Conservation (phyloP, 2,797 vertebrate genomes). For the Siniperca obscura region DNA sequence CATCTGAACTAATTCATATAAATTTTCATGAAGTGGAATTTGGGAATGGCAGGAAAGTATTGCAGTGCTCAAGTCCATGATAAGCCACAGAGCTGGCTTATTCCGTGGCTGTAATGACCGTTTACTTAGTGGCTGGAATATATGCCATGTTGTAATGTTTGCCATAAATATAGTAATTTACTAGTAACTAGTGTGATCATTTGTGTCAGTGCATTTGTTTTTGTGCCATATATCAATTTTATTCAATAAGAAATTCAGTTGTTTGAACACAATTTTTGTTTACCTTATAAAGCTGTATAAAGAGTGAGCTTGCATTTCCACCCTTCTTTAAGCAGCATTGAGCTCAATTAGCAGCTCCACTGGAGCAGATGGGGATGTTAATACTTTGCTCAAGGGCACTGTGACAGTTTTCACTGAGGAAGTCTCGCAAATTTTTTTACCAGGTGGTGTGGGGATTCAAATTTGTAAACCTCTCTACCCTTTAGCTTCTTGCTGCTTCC, state of each 20-base stretch:
- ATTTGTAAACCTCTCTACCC: constrained; percentile 19
- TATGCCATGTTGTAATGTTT: not conserved
- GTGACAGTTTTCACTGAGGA: constrained; percentile 37
- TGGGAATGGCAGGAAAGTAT: not conserved
- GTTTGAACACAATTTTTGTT: not conserved
- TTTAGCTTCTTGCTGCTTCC: not conserved
- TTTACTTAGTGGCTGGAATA: not conserved
- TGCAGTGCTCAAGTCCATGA: not conserved
- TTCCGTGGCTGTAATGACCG: not conserved
- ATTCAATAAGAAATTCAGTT: not conserved
- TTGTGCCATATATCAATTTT: not conserved
- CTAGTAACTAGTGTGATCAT: not conserved
- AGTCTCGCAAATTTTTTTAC: constrained; percentile 26
- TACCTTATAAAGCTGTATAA: not conserved
- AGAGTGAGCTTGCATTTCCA: not conserved
- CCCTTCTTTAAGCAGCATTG: not conserved
- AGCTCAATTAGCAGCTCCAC: constrained; percentile 65
- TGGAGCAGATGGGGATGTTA: constrained; percentile 51
- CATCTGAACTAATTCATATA: not conserved
- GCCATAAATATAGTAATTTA: not conserved
- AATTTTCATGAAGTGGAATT: not conserved
- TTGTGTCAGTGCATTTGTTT: not conserved
- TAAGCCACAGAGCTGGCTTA: not conserved
- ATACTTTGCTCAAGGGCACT: constrained; percentile 68
- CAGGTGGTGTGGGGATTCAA: not conserved